Evolutionary conservation across 2,888 invertebrate genomes (phyloP), one percentile per base, ranked within the genome.

Genomic region (Xestia sexstrigata): DNA sequence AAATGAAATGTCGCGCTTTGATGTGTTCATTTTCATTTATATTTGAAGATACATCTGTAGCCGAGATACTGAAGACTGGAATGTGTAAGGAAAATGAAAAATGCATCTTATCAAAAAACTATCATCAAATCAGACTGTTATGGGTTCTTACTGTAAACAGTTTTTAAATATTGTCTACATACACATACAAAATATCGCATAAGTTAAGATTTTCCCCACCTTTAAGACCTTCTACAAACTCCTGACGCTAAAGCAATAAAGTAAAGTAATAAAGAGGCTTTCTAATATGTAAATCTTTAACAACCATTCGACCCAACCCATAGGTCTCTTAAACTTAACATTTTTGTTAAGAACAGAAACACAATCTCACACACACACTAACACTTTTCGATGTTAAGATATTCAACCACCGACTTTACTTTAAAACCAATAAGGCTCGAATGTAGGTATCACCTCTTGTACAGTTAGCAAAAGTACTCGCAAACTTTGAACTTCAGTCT

Each of bases 261-360:
- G 73, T 75, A 67, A 75, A 62, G 45, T 76, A 30, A 52, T 79
- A 75, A 76, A 79, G 20, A 67, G 39, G 8, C 58, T 74, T 52
- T 80, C 52, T 20, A 35, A 30, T 79, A 75, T 70, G 30, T 74
- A 62, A 79, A 71, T 68, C 23, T 78, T 76, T 69, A 69, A 74
- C 70, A 55, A 67, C 67, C 65, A 60, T 60, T 60, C 45, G 39
- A 67, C 11, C 35, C 69, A 45, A 45, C 65, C 39, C 30, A 60
- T 39, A 83, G 49, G 78, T 75, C 78, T 79, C 88, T 87, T 78
- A 88, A 90, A 87, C 87, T 89, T 79, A 82, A 81, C 85, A 88
- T 89, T 91, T 90, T 89, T 82, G 79, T 82, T 88, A 74, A 91
- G 89, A 79, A 84, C 82, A 84, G 81, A 88, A 77, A 78, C 76